phyloP scores from a whole-genome alignment of 2,797 vertebrate species.

The Oreonectes daqikongensis region DNA sequence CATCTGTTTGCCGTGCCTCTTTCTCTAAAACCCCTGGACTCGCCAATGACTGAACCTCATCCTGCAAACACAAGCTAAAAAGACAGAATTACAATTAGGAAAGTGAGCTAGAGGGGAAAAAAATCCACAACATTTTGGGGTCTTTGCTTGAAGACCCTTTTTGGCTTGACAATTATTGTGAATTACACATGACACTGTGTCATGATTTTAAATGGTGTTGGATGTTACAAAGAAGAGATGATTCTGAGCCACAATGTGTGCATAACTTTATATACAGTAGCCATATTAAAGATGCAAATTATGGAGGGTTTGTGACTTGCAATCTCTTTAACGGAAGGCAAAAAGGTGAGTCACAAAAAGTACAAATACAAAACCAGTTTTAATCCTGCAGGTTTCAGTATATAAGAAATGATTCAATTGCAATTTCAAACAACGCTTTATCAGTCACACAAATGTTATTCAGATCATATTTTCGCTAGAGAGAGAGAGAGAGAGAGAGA shows the following conservation, averaged over 20 bases:
- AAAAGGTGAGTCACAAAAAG: neutral
- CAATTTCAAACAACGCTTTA: neutral
- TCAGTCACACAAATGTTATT: neutral
- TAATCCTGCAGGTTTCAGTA: neutral
- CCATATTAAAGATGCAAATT: neutral
- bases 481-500: too few species aligned
- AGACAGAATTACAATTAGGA: neutral
- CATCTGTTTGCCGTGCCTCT: conserved; percentile 44
- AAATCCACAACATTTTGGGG: too few species aligned
- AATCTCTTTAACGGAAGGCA: neutral
- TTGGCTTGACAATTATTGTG: neutral
- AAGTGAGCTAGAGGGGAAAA: neutral
- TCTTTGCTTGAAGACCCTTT: too few species aligned
- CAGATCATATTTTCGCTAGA: neutral
- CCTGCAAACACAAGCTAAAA: conserved; percentile 7
- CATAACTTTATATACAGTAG: neutral
- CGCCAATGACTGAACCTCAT: conserved; percentile 24
- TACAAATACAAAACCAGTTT: neutral
- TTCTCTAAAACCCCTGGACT: neutral
- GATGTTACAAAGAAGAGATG: neutral
- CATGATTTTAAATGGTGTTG: neutral
- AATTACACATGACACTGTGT: neutral
- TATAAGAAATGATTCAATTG: neutral
- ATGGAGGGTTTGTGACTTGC: neutral
- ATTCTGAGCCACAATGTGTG: neutral